Base-by-base conservation (phyloP, 2,113 vertebrate genomes). In the Corythornis vintsioides region DNA sequence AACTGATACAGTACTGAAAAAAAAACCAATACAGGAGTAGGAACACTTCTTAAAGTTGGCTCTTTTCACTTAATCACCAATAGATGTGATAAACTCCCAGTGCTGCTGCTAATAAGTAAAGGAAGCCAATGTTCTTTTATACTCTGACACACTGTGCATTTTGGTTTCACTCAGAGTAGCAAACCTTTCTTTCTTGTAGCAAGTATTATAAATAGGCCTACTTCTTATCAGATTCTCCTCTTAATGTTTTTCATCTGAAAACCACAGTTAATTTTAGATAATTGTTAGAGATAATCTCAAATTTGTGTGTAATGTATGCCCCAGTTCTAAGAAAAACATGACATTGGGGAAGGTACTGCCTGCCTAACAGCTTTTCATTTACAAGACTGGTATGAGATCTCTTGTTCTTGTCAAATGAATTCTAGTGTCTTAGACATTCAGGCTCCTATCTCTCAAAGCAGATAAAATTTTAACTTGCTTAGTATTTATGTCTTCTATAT, bases 211-310 rank as follows among this genome's bases (percentile, higher is more conserved):
- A 97, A 97, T 97, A 98, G 96, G 92, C 72, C 33, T 75, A 69
- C 47, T 94, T 77, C 93, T 97, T 98, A 98, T 98, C 98, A 97
- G 97, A 98, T 97, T 71, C 74, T 93, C 78, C 93, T 94, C 92
- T 97, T 95, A 98, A 96, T 97, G 97, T 97, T 98, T 98, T 97
- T 97, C 97, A 97, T 97, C 97, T 97, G 96, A 97, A 98, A 98
- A 97, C 97, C 97, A 97, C 97, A 97, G 97, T 98, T 98, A 98
- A 98, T 98, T 97, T 97, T 95, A 97, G 97, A 98, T 98, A 96
- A 97, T 97, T 97, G 95, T 93, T 65, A 13, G 60, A 97, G 97
- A 98, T 98, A 97, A 97, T 97, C 97, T 97, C 92, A 96, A 97
- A 97, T 97, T 94, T 97, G 95, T 97, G 95, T 97, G 97, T 94